Base-by-base conservation (phyloP, 1,140 invertebrate genomes). In the Pinna nobilis region DNA sequence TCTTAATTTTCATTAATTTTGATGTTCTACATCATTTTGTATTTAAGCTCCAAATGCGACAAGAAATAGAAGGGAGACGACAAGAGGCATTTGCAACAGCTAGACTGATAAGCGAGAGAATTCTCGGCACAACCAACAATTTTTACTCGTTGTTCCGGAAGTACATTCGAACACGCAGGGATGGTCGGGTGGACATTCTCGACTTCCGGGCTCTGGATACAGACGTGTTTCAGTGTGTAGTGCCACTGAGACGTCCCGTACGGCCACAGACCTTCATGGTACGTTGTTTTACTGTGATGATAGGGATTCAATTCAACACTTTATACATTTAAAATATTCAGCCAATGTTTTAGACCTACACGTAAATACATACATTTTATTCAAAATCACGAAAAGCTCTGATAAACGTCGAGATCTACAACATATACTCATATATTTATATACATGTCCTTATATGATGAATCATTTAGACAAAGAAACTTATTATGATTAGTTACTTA, bases 181-280 rank as follows among this genome's bases (percentile, higher is more conserved):
- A 39, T 3, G 41, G 49, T 7, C 51, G 35, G n/a, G 51, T 64
- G 0, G 71, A 63, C 30, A 37, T 74, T 1, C 5, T 57, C 23
- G 60, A 74, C 35, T 68, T 74, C 49, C 32, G 71, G 55, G 71
- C 71, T 32, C 11, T 68, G n/a, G 65, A 68, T 53, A 47, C 49
- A 13, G 44, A 67, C 35, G 39, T 68, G 15, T 74, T 68, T 37
- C 64, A 61, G 35, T 59, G 71, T 18, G 35, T 67, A 41, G 65
- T 74, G 1, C 64, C 71, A 49, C 25, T 74, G n/a, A 61, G 50
- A 35, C 65, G 65, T 30, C 71, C 71, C 18, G 23, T 53, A 0
- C 28, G 59, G 39, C 47, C 47, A 18, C 33, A 74, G 20, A 50
- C 71, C 15, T 74, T 74, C n/a, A 61, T 32, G 71, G 71, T 74